Conservation (phyloP, 2,113 vertebrate species). For the Otolemur garnettii region DNA sequence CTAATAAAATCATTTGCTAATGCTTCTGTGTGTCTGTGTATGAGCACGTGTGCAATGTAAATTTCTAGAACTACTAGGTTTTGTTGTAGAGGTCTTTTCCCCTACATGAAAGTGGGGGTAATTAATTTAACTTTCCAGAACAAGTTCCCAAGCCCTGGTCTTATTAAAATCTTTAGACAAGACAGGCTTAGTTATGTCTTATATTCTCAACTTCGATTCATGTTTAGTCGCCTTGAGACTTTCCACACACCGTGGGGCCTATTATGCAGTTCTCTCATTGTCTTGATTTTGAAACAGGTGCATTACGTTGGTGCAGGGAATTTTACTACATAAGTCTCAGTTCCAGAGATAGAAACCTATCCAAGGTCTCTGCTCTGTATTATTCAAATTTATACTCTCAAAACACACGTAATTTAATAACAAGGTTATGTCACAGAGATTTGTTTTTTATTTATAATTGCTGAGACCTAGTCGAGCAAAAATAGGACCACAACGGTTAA, state of each 20-base stretch:
- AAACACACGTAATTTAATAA: not conserved
- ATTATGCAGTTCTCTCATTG: not conserved
- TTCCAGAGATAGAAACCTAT: not conserved
- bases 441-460: not conserved
- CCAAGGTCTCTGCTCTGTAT: not conserved
- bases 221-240: not conserved
- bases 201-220: not conserved
- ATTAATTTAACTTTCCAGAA: not conserved
- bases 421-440: not conserved
- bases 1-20: not conserved
- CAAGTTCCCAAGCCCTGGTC: not conserved
- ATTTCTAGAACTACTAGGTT: not conserved
- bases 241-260: not conserved
- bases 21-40: not conserved
- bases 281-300: not conserved
- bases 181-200: not conserved
- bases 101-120: rapidly evolving
- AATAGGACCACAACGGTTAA: not conserved
- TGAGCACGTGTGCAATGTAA: rapidly evolving
- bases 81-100: not conserved
- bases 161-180: not conserved
- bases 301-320: not conserved
- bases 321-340: not conserved
- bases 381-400: not conserved
- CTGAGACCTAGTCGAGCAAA: not conserved